These are phyloP conservation scores for Carapus acus DNA, from an alignment of 2,797 vertebrate genomes.

Conservation along the genomic window DNA sequence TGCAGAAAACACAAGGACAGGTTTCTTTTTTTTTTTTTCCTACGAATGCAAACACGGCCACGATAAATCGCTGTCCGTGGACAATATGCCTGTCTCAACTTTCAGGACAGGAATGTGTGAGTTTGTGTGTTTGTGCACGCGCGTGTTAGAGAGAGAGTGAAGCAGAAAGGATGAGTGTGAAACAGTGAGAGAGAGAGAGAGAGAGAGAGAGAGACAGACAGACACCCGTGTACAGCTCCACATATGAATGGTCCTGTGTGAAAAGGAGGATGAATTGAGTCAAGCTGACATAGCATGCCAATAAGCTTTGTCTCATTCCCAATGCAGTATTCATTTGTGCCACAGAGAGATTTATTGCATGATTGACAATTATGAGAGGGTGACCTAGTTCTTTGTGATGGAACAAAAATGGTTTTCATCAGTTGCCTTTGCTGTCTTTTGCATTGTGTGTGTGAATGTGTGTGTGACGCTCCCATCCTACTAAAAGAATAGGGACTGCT, in stretches of 20 bases:
- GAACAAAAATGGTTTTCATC: constrained; percentile 83
- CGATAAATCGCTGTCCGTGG: constrained; percentile 59
- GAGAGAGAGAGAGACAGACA: constrained; percentile 47
- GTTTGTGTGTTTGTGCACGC: constrained; percentile 17
- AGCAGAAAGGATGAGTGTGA: constrained; percentile 3
- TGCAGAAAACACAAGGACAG: constrained; percentile 46
- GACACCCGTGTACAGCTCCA: constrained; percentile 72
- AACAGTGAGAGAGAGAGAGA: constrained; percentile 12
- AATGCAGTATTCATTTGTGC: constrained; percentile 83
- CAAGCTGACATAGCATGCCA: constrained; percentile 85
- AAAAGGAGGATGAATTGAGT: constrained; percentile 84
- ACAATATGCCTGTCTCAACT: constrained; percentile 56
- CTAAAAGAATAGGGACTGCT: constrained; percentile 63
- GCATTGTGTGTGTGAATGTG: constrained; percentile 61
- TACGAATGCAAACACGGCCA: constrained; percentile 59
- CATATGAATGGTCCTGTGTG: constrained; percentile 81
- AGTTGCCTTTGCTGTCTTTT: constrained; percentile 71
- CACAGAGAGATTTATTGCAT: constrained; percentile 87
- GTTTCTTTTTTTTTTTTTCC: no score
- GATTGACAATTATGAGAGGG: constrained; percentile 90
- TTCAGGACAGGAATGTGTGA: constrained; percentile 43
- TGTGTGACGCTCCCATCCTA: constrained; percentile 40
- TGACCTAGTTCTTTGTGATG: constrained; percentile 83
- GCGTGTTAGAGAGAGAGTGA: constrained; percentile 21
- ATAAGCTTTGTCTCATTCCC: constrained; percentile 87